Evolutionary conservation across 2,113 vertebrate species (phyloP), one percentile per base, ranked within the genome.

Genomic region (Urocynchramus pylzowi): DNA sequence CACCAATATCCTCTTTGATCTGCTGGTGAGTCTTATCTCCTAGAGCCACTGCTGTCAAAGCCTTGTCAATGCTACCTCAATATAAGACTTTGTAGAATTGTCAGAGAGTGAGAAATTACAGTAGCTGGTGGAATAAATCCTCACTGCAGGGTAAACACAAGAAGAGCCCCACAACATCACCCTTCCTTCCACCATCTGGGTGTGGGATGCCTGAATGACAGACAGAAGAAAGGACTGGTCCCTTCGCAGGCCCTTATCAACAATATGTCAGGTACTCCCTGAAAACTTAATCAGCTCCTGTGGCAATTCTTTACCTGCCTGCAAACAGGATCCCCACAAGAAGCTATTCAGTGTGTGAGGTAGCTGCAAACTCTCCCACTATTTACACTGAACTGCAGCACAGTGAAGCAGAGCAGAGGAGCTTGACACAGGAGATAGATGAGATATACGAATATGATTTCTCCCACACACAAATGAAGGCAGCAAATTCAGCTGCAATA

Each of bases 401-500:
- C 44, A 1, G 16, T 0, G 2, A 90, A 88, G 79, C 85, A 78
- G 44, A 94, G 92, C 59, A 64, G 47, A 91, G 79, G 23, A 89
- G 64, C 83, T 92, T 93, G 93, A 92, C 93, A 93, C 59, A 42
- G 75, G 85, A 96, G 93, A 96, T 77, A 70, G 87, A 96, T 97
- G 93, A 96, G 84, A 63, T 90, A 71, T 79, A 90, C 0, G 7
- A 88, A 89, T 86, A 94, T 45, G 90, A 94, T 93, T 96, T 95
- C 88, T 78, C 64, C 84, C 84, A 64, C 68, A 53, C 42, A 41
- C 91, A 88, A 93, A 86, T 75, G 90, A 96, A 96, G 64, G 92
- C 80, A 95, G 85, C n/a, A 86, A 96, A 94, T 94, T 96, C 93
- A 80, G 65, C 92, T 87, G 96, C 93, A 87, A 91, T 94, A 91